Evolutionary conservation across 2,888 invertebrate species (phyloP).

Genomic region (Spodoptera picta): DNA sequence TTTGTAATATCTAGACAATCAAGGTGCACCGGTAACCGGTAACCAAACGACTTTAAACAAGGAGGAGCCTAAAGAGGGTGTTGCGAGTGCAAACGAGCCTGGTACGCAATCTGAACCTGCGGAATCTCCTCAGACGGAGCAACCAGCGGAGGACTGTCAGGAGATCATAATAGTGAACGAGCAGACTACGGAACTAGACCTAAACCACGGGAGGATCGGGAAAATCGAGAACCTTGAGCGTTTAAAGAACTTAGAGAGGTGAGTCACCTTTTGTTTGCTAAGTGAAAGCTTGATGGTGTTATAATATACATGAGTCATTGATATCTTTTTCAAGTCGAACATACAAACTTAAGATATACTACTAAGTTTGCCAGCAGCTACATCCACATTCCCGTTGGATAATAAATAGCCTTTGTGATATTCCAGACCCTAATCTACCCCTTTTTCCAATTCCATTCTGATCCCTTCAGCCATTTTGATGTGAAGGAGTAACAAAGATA

Average conservation of each 20-base stretch:
- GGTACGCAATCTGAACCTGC: slow-evolving; percentile 47
- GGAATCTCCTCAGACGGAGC: slow-evolving; percentile 67
- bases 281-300: too few species aligned
- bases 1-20: slow-evolving; percentile 62
- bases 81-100: slow-evolving; percentile 43
- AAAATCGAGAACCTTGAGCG: slow-evolving; percentile 95
- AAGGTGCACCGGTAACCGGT: slow-evolving; percentile 61
- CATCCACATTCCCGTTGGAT: too few species aligned
- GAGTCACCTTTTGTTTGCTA: slow-evolving; percentile 33
- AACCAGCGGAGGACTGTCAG: slow-evolving; percentile 79
- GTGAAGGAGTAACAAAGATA: too few species aligned
- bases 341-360: too few species aligned
- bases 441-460: too few species aligned
- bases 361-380: too few species aligned
- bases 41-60: slow-evolving; percentile 55
- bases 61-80: slow-evolving; percentile 43
- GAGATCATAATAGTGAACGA: slow-evolving; percentile 91
- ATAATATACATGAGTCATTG: too few species aligned
- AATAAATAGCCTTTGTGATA: too few species aligned
- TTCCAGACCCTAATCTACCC: too few species aligned
- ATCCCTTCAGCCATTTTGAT: too few species aligned
- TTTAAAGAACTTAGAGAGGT: slow-evolving; percentile 92
- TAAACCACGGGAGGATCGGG: slow-evolving; percentile 96
- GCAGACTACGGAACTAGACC: slow-evolving; percentile 92
- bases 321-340: too few species aligned